Percentiles rank a stretch among this genome's conserved stretches.
These are phyloP conservation scores for Drosophila tripunctata DNA, from an alignment of 2,888 invertebrate genomes.

Conservation along the genomic window DNA sequence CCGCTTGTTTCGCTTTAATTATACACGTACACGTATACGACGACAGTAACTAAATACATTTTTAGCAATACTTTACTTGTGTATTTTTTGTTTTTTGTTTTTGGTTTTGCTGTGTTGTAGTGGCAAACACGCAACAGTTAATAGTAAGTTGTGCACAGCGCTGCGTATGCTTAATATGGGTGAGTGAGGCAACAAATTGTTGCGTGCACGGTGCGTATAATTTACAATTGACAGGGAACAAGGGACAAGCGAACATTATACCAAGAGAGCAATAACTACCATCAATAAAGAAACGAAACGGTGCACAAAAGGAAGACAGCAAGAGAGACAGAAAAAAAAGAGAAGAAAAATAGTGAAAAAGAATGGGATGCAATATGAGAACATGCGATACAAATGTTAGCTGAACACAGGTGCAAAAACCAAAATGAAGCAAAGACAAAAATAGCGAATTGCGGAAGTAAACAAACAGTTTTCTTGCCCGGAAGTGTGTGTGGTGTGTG, in stretches of 20 bases:
- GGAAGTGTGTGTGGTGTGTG: slow-evolving; percentile 22
- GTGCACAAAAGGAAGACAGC: slow-evolving; percentile 17
- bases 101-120: neutral
- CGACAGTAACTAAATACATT: slow-evolving; percentile 27
- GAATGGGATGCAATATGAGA: slow-evolving; percentile 37
- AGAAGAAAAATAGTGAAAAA: neutral
- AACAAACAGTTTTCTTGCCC: slow-evolving; percentile 29
- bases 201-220: slow-evolving; percentile 51
- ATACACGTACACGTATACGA: slow-evolving; percentile 31
- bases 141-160: neutral
- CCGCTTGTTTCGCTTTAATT: slow-evolving; percentile 38
- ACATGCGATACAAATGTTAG: slow-evolving; percentile 41
- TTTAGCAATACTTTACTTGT: neutral
- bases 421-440: slow-evolving; percentile 69
- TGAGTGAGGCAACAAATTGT: slow-evolving; percentile 35
- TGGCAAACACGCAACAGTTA: slow-evolving; percentile 39
- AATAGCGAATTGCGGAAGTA: slow-evolving; percentile 54
- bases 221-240: slow-evolving; percentile 42
- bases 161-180: slow-evolving; percentile 32
- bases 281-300: slow-evolving; percentile 31
- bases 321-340: neutral
- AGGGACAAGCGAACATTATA: neutral
- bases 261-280: slow-evolving; percentile 29
- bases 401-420: slow-evolving; percentile 37
- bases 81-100: neutral